Base-by-base conservation (phyloP, 2,888 invertebrate species). In the Nematopogon swammerdamellus region DNA sequence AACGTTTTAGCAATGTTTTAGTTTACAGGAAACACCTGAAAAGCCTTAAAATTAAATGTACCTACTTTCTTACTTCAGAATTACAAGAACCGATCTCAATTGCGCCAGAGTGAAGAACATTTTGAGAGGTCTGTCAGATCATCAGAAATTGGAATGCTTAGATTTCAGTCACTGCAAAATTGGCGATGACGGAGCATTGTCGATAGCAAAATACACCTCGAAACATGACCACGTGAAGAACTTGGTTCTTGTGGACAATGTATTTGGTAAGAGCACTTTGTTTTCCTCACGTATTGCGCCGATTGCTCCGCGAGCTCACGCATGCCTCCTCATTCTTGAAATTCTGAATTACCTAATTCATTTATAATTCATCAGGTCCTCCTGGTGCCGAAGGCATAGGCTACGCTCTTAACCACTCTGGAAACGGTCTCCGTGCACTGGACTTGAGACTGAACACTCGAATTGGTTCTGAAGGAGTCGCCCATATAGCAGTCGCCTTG, bases 111-210 rank as follows among this genome's bases (percentile, higher is more conserved):
- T 75, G 1, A 80, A 73, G 60, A 73, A 72, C 54, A 64, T 80
- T 52, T 61, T 80, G 43, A 69, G 76, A 2, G 77, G 77, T 19
- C 52, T 80, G 50, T 63, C 64, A 30, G 72, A 75, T 44, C 69
- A 63, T 54, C 58, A 63, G 53, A 61, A 72, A 56, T 56, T 87
- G 46, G 72, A 80, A 50, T 82, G 82, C 45, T 57, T 88, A 45
- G 85, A 87, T 63, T 79, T 88, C 48, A 85, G 86, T 47, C 83
- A 87, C 58, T 87, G 87, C 60, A 79, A 82, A 60, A 80, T 88
- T 52, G 77, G 70, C 1, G 82, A 87, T 58, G 70, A 75, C 16
- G 87, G 87, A 1, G 82, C 82, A 3, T 63, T 81, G 16, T 82
- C 83, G n/a, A 65, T 87, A 6, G 84, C 83, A 2, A 85, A 85